Evolutionary conservation across 2,888 invertebrate species (phyloP).

Genomic region (Exocentrus adspersus): DNA sequence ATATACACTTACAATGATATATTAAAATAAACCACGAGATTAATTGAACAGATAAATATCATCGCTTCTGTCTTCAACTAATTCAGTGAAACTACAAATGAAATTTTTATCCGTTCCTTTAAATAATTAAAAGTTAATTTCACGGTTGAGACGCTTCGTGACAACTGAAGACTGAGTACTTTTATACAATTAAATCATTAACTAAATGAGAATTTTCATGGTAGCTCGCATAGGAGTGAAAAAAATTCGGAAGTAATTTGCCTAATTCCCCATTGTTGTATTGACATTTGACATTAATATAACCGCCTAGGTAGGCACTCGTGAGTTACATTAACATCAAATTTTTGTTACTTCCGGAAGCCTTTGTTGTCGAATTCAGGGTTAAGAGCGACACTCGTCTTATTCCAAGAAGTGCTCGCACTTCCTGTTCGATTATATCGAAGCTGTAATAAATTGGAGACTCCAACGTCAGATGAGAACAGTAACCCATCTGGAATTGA

Average conservation of each 20-base stretch:
- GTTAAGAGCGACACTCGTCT: not conserved
- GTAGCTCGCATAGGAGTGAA: constrained; percentile 44
- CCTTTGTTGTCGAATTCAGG: not conserved
- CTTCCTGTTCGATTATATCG: not conserved
- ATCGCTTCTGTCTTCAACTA: constrained; percentile 36
- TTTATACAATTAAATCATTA: constrained; percentile 59
- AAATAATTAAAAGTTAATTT: constrained; percentile 62
- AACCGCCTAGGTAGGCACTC: constrained; percentile 21
- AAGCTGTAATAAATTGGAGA: not conserved
- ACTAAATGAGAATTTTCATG: constrained; percentile 59
- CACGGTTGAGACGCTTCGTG: constrained; percentile 54
- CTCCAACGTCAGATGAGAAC: not conserved
- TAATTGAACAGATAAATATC: constrained; percentile 46
- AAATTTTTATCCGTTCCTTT: constrained; percentile 51
- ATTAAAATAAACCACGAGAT: constrained; percentile 30
- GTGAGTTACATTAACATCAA: constrained; percentile 1
- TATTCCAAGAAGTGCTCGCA: not conserved
- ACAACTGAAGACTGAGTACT: constrained; percentile 50
- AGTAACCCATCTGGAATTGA: not conserved
- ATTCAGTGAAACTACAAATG: constrained; percentile 49
- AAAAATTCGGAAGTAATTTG: constrained; percentile 53
- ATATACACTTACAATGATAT: constrained; percentile 14
- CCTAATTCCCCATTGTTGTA: constrained; percentile 50
- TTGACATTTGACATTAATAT: constrained; percentile 40
- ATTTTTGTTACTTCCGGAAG: constrained; percentile 9